Evolutionary conservation across 2,113 vertebrate genomes (phyloP), one percentile per base, ranked within the genome.

Genomic region (Pampusana beccarii): DNA sequence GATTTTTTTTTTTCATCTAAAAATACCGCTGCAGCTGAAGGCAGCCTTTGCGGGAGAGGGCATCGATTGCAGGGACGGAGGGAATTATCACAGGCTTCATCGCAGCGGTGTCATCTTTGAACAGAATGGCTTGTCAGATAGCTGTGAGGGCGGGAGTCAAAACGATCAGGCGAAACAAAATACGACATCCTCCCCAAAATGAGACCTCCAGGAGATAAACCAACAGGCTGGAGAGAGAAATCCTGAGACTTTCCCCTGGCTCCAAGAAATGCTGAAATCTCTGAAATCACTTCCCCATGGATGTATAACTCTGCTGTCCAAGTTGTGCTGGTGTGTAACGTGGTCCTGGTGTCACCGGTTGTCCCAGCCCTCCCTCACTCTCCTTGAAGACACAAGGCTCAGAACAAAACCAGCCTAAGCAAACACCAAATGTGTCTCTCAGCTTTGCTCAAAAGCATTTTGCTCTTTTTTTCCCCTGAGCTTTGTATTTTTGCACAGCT

Each of bases 51-150:
- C 26, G 4, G 51, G 13, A 51, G 83, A 79, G 80, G 69, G 46
- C 91, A 81, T 1, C 36, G 77, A 81, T 71, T 64, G 92, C 56
- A 56, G 95, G 82, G 92, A 88, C 1, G 0, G 58, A 66, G 80
- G 94, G n/a, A 92, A 80, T 84, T 83, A 91, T 95, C 91, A 1
- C 16, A 2, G 51, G 34, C 42, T 48, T 26, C 91, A 93, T 92
- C 67, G 0, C 80, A 5, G 72, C 8, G 0, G 77, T 74, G 92
- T 88, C 96, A 74, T 4, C 69, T 62, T 9, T 1, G 72, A 86
- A 54, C 75, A 88, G 86, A 73, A 38, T 16, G 21, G 60, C 46
- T 82, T 77, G 82, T 66, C 91, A 94, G 86, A 86, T 20, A 88
- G 84, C 84, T 5, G 3, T 3, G 28, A 94, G 77, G 5, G 0